These are phyloP conservation scores for Scomber scombrus DNA, from an alignment of 2,113 vertebrate genomes.

Conservation along the genomic window DNA sequence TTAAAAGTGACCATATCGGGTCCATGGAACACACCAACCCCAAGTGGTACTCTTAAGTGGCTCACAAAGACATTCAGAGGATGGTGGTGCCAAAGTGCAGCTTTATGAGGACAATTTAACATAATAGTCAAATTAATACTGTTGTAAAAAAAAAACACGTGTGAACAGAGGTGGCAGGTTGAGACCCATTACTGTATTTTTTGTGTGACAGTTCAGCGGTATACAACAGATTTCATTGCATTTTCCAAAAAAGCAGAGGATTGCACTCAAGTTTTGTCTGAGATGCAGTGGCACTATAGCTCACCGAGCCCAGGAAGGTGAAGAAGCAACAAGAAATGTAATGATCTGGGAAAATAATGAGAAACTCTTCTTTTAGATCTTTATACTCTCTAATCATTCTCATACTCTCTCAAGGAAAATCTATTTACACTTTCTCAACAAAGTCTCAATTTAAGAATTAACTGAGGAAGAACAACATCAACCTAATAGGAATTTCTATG, in stretches of 20 bases:
- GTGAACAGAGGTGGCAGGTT: constrained; percentile 69
- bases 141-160: constrained; percentile 83
- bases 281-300: constrained; percentile 31
- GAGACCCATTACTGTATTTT: constrained; percentile 77
- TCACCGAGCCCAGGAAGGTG: constrained; percentile 19
- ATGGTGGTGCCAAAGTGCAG: constrained; percentile 79
- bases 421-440: constrained; percentile 32
- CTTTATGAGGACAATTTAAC: constrained; percentile 87
- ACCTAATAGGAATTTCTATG: background rate
- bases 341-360: constrained; percentile 27
- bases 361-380: constrained; percentile 27
- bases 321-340: constrained; percentile 24
- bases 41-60: constrained; percentile 82
- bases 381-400: constrained; percentile 43
- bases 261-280: constrained; percentile 51
- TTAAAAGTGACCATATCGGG: constrained; percentile 74
- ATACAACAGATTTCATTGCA: constrained; percentile 66
- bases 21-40: constrained; percentile 73
- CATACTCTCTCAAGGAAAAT: constrained; percentile 11
- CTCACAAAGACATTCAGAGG: constrained; percentile 79
- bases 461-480: background rate
- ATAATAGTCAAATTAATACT: constrained; percentile 87
- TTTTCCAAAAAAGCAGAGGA: constrained; percentile 63
- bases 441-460: constrained; percentile 27
- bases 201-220: constrained; percentile 70